Evolutionary conservation across 2,113 vertebrate species (phyloP).

Genomic region (Halcyon malimbica): DNA sequence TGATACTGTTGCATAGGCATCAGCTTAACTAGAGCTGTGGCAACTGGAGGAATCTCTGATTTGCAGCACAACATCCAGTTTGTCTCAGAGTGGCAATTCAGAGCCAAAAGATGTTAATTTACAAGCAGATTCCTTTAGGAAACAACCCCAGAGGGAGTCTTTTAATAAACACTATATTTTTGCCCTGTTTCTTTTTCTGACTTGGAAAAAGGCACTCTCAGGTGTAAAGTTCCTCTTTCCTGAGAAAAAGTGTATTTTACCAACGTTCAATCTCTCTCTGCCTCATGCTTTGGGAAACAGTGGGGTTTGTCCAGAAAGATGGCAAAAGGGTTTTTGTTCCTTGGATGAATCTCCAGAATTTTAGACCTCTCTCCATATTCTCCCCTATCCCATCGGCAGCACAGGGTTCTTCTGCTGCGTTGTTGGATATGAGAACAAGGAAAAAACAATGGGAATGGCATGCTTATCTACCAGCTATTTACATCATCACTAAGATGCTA

Average conservation of each 20-base stretch:
- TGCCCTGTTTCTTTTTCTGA: not conserved
- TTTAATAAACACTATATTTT: not conserved
- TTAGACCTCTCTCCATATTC: not conserved
- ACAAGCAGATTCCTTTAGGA: not conserved
- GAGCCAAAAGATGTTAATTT: not conserved
- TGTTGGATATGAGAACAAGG: not conserved
- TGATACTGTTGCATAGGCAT: not conserved
- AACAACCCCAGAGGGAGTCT: not conserved
- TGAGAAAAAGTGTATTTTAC: not conserved
- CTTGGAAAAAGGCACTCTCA: not conserved
- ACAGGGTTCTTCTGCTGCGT: not conserved
- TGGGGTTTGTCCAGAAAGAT: not conserved
- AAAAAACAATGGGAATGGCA: not conserved
- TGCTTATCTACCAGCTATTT: not conserved
- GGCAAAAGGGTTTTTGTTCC: not conserved
- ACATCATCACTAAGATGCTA: not conserved
- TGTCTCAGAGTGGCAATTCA: not conserved
- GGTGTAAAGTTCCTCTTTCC: not conserved
- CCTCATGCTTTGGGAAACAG: not conserved
- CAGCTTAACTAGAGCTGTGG: not conserved
- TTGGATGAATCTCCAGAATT: not conserved
- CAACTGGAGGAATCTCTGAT: not conserved
- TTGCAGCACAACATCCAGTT: not conserved
- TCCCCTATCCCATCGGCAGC: rapidly evolving
- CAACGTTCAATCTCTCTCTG: not conserved